Base-by-base conservation (phyloP, 1,140 invertebrate species). In the Melanaphis sacchari region DNA sequence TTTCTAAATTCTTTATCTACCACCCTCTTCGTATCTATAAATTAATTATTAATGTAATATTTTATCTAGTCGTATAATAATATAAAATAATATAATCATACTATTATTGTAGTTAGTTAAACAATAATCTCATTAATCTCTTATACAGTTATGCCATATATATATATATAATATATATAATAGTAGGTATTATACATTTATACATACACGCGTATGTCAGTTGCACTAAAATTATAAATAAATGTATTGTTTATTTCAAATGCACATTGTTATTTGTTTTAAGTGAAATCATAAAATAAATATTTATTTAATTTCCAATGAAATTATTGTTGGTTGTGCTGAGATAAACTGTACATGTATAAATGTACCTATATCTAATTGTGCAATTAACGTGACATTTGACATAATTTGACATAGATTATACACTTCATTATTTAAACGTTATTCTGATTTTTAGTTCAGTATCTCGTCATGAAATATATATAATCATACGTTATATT, bases 141-240 rank as follows among this genome's bases (percentile, higher is more conserved):
- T 36, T 38, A 22, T 87, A 41, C 40, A n/a, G 81, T 84, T 40
- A 15, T 85, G 43, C 24, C 22, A 40, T 41, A 15, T 41, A 41
- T 31, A 85, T 41, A 11, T 24, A 82, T 43, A 87, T 31, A n/a
- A 85, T 41, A 85, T n/a, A 43, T 22, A 38, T 46, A 46, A 46
- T 26, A 26, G 22, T 81, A 21, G 22, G 22, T 82, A 82, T 36
- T 36, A 81, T 31, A 81, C n/a, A 6, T 11, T 21, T 81, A 76
- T 76, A 76, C 26, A 38, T 81, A 81, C 5, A 84, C 24, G 4
- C 24, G 0, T 87, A 52, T 52, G 43, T 49, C 85, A 49, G 43
- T 89, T 89, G 36, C 46, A 89, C 22, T 52, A 38, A 38, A 89
- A 89, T 89, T 89, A 89, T 89, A 89, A 89, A 52, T 52, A 89